Evolutionary conservation across 2,797 vertebrate genomes (phyloP).

Genomic region (Gymnodraco acuticeps): DNA sequence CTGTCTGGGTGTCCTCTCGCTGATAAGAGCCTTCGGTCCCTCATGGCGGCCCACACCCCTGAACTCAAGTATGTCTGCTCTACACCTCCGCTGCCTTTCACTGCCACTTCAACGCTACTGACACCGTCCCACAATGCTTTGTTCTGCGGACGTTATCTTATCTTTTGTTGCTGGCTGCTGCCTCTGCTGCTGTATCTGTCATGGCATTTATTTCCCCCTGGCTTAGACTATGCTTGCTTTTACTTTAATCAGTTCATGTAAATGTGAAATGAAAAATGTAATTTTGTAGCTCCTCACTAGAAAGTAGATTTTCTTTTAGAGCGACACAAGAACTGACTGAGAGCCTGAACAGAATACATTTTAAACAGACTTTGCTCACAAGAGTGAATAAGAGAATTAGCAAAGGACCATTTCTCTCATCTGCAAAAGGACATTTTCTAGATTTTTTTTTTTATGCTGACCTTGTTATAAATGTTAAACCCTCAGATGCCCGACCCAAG

Average conservation of each 20-base stretch:
- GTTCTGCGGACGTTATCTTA: conserved; percentile 61
- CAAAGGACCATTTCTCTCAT: conserved; percentile 21
- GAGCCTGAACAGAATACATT: conserved; percentile 20
- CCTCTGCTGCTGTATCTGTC: conserved; percentile 57
- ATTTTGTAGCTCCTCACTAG: not conserved
- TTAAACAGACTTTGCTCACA: not conserved
- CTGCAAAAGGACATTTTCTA: conserved; percentile 21
- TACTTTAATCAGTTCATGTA: conserved; percentile 45
- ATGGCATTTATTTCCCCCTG: conserved; percentile 32
- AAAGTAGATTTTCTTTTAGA: conserved; percentile 11
- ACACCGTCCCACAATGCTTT: conserved; percentile 38
- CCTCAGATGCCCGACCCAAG: conserved; percentile 95
- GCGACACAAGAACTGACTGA: not conserved
- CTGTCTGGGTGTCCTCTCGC: conserved; percentile 99
- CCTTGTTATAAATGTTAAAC: conserved; percentile 16
- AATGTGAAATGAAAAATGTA: conserved; percentile 29
- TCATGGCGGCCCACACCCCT: conserved; percentile 99
- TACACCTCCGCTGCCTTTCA: conserved; percentile 68
- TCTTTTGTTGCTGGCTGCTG: conserved; percentile 60
- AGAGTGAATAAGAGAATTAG: not conserved
- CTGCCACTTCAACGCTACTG: conserved; percentile 60
- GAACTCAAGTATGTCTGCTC: conserved; percentile 99
- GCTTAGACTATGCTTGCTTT: conserved; percentile 42
- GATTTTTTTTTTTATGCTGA: not conserved
- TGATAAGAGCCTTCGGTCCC: conserved; percentile 99